Percentiles rank a stretch among this genome's conserved stretches.
These are phyloP conservation scores for Phania funesta DNA, from an alignment of 2,888 invertebrate species.

Conservation along the genomic window DNA sequence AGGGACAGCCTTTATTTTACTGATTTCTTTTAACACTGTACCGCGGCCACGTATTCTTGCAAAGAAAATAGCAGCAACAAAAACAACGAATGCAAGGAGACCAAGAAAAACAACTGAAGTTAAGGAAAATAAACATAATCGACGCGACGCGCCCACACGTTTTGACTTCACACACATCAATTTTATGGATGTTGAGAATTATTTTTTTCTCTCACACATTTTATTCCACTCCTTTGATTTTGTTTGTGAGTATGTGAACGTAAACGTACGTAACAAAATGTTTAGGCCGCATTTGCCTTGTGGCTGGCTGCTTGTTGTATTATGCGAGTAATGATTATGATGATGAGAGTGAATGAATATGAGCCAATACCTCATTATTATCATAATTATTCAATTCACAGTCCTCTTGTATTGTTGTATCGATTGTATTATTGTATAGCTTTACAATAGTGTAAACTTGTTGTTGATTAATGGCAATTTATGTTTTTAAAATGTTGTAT, in stretches of 20 bases:
- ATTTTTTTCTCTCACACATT: not conserved
- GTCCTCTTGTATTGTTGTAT: no score
- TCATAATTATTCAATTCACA: not conserved
- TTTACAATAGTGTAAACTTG: no score
- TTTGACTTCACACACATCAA: slow-evolving; percentile 38
- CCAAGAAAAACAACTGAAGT: slow-evolving; percentile 47
- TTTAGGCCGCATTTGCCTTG: slow-evolving; percentile 7
- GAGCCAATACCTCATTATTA: slow-evolving; percentile 10
- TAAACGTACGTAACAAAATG: slow-evolving; percentile 12
- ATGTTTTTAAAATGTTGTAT: no score
- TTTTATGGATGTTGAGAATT: slow-evolving; percentile 35
- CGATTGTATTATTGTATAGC: no score
- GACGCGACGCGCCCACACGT: slow-evolving; percentile 60
- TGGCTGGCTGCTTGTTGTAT: not conserved
- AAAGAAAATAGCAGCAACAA: slow-evolving; percentile 14
- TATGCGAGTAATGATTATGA: slow-evolving; percentile 12
- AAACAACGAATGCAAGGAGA: not conserved
- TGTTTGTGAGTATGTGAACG: slow-evolving; percentile 19
- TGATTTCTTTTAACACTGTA: slow-evolving; percentile 9
- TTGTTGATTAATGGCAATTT: no score
- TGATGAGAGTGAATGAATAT: not conserved
- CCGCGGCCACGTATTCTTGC: slow-evolving; percentile 21
- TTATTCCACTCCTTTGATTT: not conserved
- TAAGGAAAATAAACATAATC: slow-evolving; percentile 60
- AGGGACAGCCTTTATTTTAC: slow-evolving; percentile 42